phyloP scores from a whole-genome alignment of 2,113 vertebrate genomes.

The Merops nubicus region DNA sequence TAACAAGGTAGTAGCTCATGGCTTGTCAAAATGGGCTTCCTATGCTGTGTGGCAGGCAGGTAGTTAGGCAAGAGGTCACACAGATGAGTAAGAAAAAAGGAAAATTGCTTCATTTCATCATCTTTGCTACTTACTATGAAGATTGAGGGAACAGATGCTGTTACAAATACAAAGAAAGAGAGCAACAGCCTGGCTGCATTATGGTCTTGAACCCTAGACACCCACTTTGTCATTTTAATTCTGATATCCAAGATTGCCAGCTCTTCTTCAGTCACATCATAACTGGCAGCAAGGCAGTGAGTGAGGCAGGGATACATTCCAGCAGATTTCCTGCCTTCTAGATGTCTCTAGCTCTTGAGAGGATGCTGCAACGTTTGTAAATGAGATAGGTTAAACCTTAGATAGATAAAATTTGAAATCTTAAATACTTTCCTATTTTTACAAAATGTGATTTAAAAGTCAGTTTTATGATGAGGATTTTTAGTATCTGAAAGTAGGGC shows the following conservation, averaged over 20 bases:
- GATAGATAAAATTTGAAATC: not conserved
- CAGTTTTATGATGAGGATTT: not conserved
- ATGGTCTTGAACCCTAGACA: not conserved
- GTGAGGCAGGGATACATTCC: not conserved
- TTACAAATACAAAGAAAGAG: not conserved
- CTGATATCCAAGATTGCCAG: not conserved
- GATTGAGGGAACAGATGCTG: not conserved
- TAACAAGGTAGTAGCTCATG: not conserved
- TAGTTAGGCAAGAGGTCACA: not conserved
- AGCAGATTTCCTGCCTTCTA: not conserved
- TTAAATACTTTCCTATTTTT: not conserved
- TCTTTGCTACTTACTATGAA: not conserved
- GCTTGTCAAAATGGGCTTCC: not conserved
- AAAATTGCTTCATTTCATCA: not conserved
- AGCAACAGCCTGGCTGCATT: not conserved
- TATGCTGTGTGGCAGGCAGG: not conserved
- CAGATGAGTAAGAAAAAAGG: not conserved
- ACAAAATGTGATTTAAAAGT: not conserved
- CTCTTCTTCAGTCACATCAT: not conserved
- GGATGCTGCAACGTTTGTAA: not conserved
- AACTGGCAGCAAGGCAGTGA: not conserved
- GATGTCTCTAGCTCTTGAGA: not conserved
- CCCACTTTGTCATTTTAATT: not conserved
- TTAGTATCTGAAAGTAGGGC: not conserved
- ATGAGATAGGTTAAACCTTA: not conserved